phyloP scores from a whole-genome alignment of 2,113 vertebrate genomes.

The Cyrtonyx montezumae region DNA sequence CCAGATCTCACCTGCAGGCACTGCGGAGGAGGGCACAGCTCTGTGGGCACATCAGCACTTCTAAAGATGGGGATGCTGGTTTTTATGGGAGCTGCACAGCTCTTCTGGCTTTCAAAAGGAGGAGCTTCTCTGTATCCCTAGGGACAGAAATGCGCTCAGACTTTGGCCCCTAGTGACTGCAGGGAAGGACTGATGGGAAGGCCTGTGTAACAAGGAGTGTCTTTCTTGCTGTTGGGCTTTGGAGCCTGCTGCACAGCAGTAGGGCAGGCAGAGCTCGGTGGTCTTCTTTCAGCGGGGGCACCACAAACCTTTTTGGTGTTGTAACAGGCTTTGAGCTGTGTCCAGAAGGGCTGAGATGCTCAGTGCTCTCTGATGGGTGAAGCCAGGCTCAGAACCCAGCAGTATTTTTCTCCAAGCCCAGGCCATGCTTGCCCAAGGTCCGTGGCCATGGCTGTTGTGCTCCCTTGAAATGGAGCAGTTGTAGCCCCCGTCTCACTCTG shows the following conservation, averaged over 20 bases:
- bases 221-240: neutral
- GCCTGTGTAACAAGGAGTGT: accelerated
- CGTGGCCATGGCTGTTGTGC: neutral
- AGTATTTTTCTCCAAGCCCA: neutral
- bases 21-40: neutral
- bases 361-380: neutral
- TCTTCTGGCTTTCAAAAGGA: neutral
- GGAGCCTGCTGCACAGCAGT: accelerated
- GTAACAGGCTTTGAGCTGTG: neutral
- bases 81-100: neutral
- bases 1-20: neutral
- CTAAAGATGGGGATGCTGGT: neutral
- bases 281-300: neutral
- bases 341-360: neutral
- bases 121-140: neutral
- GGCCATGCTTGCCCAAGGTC: neutral
- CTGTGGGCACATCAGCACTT: neutral
- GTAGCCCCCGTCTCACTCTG: neutral
- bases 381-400: neutral
- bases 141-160: neutral
- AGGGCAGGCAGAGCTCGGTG: neutral
- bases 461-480: neutral
- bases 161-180: accelerated
- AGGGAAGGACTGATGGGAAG: neutral
- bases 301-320: neutral